Conservation (phyloP, 1,140 invertebrate species). For the Coenobita brevimanus region DNA sequence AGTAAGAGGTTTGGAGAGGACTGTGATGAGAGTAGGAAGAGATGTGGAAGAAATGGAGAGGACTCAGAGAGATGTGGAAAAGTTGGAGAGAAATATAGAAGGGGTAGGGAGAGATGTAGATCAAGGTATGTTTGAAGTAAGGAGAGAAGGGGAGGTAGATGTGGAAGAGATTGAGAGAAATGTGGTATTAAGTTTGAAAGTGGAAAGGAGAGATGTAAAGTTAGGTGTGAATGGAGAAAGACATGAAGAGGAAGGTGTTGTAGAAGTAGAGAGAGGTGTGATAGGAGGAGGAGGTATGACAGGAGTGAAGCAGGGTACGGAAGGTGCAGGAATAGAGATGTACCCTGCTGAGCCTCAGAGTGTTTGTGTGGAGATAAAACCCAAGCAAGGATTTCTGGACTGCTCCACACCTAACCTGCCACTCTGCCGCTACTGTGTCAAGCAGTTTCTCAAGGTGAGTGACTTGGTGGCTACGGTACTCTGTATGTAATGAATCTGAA, state of each 20-base stretch:
- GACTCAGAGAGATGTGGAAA: too few relatives aligned
- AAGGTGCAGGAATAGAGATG: too few relatives aligned
- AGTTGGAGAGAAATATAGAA: neutral
- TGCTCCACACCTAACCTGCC: slow-evolving; percentile 41
- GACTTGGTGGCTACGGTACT: too few relatives aligned
- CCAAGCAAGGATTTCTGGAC: slow-evolving; percentile 53
- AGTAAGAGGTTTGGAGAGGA: too few relatives aligned
- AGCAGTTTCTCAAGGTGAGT: slow-evolving; percentile 56
- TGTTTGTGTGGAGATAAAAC: slow-evolving; percentile 50
- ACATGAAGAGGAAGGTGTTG: neutral
- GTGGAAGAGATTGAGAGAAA: too few relatives aligned
- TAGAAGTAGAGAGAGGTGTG: neutral
- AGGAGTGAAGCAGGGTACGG: neutral
- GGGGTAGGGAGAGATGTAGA: neutral
- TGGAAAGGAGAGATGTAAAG: neutral
- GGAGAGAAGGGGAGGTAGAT: too few relatives aligned
- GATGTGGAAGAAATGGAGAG: too few relatives aligned
- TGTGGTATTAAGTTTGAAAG: too few relatives aligned
- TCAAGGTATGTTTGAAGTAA: too few relatives aligned
- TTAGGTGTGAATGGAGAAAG: too few relatives aligned
- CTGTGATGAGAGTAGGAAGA: too few relatives aligned
- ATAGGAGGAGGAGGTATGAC: neutral
- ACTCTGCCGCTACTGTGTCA: slow-evolving; percentile 46
- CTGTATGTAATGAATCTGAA: too few relatives aligned
- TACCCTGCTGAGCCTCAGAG: neutral